A percentile compares a stretch with the other conserved stretches of the same genome.
Evolutionary conservation across 1,140 invertebrate species (phyloP).

Genomic region (Adelges cooleyi): DNA sequence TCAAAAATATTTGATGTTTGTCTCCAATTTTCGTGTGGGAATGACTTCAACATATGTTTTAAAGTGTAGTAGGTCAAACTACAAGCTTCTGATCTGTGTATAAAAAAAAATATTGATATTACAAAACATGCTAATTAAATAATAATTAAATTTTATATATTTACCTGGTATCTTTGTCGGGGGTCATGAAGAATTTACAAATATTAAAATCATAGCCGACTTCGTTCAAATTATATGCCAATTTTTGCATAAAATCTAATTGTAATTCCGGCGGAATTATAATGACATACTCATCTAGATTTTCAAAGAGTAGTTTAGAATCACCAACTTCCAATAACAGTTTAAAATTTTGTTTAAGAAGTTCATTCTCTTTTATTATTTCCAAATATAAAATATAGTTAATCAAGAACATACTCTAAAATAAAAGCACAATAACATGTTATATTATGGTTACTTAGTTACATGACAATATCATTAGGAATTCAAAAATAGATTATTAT

Average conservation of each 20-base stretch:
- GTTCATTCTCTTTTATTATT: neutral
- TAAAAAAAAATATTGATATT: neutral
- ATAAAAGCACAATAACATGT: too few relatives aligned
- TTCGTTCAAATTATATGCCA: neutral
- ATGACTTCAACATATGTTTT: neutral
- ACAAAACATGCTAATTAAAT: neutral
- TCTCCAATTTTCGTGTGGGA: neutral
- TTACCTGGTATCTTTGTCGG: neutral
- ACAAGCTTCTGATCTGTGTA: neutral
- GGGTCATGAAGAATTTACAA: neutral
- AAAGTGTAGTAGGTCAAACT: neutral
- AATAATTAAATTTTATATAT: neutral
- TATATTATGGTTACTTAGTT: too few relatives aligned
- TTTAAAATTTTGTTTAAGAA: neutral
- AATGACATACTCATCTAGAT: neutral
- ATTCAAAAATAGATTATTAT: neutral
- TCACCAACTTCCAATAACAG: neutral
- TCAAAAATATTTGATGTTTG: slow-evolving; percentile 1
- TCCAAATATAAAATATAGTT: neutral
- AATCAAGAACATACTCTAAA: neutral
- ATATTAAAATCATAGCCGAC: neutral
- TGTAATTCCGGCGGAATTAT: neutral
- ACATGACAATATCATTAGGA: too few relatives aligned
- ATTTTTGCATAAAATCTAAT: neutral
- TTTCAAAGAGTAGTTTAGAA: neutral